Evolutionary conservation across 2,113 vertebrate genomes (phyloP), one percentile per base, ranked within the genome.

Genomic region (Probosciger aterrimus): DNA sequence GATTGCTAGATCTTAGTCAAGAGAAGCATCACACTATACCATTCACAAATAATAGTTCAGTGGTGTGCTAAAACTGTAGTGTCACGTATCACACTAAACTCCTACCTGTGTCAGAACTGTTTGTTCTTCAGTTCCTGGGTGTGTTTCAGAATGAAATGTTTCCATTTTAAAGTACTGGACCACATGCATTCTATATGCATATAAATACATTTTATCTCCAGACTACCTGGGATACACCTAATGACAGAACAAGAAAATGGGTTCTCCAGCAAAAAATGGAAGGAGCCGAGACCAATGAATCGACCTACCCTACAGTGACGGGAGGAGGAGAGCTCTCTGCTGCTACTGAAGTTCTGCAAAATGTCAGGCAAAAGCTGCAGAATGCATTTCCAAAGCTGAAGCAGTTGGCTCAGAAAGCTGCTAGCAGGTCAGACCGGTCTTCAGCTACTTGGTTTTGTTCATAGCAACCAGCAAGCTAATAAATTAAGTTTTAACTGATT

Each of bases 211-310:
- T 96, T 90, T 83, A 9, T 92, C 18, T 96, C 20, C 91, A 98
- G 97, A 44, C 78, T 70, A 64, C 92, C 17, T 97, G 96, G 97
- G 96, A 96, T 78, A 94, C 95, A 46, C 93, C 96, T 60, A 97
- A 64, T 18, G 98, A 98, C 53, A 97, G 98, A 94, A 99, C 98
- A 85, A 98, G 98, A 93, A 99, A 99, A 86, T 99, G 98, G 98
- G 97, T 99, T 95, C 97, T 98, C 86, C 98, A 98, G 82, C 98
- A 99, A 93, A 98, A 99, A 97, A 93, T 97, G 47, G 97, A 96
- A 88, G 97, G 96, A 79, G 39, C 70, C 3, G 96, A 97, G 50
- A 86, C 92, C 10, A 97, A 97, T 60, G 96, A 97, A 60, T 94
- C 98, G 27, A 50, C 76, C 82, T 93, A 87, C 41, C 96, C n/a